Conservation (phyloP, 2,797 vertebrate genomes). For the Babyrousa celebensis region DNA sequence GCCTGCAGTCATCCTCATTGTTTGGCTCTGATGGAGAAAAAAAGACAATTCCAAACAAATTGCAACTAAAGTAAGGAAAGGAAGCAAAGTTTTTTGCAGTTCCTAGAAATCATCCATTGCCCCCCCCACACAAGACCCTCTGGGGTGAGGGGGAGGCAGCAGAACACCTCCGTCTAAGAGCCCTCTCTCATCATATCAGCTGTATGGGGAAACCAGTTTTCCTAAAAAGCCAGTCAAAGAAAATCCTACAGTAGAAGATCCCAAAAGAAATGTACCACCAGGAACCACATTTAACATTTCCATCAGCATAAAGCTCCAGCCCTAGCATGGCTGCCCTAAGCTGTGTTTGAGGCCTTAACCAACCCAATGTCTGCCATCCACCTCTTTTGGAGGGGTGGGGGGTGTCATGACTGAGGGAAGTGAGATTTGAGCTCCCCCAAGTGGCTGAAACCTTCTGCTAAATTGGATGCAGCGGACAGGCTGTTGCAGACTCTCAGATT, state of each 20-base stretch:
- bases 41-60: constrained; percentile 61
- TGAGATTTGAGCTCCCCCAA: constrained; percentile 81
- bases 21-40: constrained; percentile 23
- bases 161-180: neutral
- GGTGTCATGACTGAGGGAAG: constrained; percentile 9
- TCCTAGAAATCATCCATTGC: neutral
- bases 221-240: neutral
- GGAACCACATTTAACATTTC: neutral
- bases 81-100: constrained; percentile 26
- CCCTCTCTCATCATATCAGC: neutral
- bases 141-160: no score
- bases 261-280: neutral
- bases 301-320: neutral
- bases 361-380: neutral
- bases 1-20: neutral
- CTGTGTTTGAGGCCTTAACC: neutral
- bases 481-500: neutral
- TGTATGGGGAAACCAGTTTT: neutral
- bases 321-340: neutral
- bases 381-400: neutral
- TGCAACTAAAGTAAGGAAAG: constrained; percentile 35
- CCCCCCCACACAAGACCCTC: neutral
- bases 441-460: constrained; percentile 67
- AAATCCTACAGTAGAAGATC: neutral
- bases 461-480: neutral